Conservation (phyloP, 2,797 vertebrate genomes). For the Acanthurus leucopareius region DNA sequence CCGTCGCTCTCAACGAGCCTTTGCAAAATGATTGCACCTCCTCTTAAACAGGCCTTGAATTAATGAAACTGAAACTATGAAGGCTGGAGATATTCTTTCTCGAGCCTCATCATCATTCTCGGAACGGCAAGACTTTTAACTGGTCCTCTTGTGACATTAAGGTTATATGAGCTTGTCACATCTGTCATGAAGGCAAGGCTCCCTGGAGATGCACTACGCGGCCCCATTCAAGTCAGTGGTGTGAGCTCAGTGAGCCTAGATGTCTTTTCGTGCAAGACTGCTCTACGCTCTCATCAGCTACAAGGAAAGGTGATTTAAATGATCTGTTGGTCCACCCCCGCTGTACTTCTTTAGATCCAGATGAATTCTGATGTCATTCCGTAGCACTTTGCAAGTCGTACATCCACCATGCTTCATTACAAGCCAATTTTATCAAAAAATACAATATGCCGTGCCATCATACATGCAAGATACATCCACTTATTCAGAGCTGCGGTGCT, state of each 20-base stretch:
- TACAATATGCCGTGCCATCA: neutral
- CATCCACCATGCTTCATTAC: conserved; percentile 52
- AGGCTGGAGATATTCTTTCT: conserved; percentile 39
- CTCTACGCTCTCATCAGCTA: conserved; percentile 43
- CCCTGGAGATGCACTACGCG: conserved; percentile 49
- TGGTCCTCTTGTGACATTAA: conserved; percentile 49
- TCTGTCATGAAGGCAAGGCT: conserved; percentile 50
- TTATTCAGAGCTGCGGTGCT: neutral
- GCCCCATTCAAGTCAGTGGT: conserved; percentile 50
- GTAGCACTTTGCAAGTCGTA: conserved; percentile 33
- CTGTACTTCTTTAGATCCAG: conserved; percentile 60
- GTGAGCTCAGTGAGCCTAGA: conserved; percentile 52
- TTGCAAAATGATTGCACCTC: conserved; percentile 13
- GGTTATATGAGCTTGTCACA: conserved; percentile 61
- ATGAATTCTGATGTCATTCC: conserved; percentile 37
- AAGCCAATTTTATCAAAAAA: conserved; percentile 25
- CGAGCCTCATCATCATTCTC: conserved; percentile 43
- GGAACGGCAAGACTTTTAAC: conserved; percentile 29
- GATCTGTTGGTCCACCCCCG: conserved; percentile 47
- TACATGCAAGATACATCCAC: neutral
- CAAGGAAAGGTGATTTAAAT: conserved; percentile 51
- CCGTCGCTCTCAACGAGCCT: conserved; percentile 28
- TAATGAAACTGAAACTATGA: conserved; percentile 28
- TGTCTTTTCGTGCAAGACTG: conserved; percentile 61
- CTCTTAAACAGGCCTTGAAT: conserved; percentile 32